Evolutionary conservation across 2,888 invertebrate genomes (phyloP).

Genomic region (Cephus pulcher): DNA sequence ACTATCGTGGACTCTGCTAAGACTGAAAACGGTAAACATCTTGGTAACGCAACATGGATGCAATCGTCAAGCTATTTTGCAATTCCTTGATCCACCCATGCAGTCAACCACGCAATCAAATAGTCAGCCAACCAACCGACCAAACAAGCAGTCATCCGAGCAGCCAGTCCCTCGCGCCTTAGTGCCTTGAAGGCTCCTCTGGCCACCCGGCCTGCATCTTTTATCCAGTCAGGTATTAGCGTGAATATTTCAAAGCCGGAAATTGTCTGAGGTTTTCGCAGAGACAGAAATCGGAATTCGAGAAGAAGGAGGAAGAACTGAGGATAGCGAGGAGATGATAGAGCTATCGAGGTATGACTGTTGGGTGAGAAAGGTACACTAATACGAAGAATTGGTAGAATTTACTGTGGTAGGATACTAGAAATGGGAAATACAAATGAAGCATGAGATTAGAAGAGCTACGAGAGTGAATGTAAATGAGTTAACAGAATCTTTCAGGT

Average conservation of each 20-base stretch:
- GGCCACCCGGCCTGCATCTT: conserved; percentile 6
- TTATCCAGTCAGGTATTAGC: conserved; percentile 17
- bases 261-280: conserved; percentile 17
- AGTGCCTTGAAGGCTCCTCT: neutral
- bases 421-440: neutral
- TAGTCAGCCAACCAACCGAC: neutral
- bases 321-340: neutral
- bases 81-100: neutral
- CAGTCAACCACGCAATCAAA: neutral
- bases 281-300: neutral
- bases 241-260: conserved; percentile 19
- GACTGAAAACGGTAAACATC: conserved; percentile 11
- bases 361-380: neutral
- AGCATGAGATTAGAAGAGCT: neutral
- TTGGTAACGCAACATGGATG: neutral
- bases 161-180: neutral
- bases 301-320: neutral
- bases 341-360: neutral
- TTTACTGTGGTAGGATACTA: neutral
- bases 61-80: neutral
- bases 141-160: neutral
- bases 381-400: neutral
- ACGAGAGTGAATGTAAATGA: neutral
- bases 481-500: neutral
- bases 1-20: neutral